phyloP scores from a whole-genome alignment of 2,113 vertebrate species.

The Microcebus tavaratra region DNA sequence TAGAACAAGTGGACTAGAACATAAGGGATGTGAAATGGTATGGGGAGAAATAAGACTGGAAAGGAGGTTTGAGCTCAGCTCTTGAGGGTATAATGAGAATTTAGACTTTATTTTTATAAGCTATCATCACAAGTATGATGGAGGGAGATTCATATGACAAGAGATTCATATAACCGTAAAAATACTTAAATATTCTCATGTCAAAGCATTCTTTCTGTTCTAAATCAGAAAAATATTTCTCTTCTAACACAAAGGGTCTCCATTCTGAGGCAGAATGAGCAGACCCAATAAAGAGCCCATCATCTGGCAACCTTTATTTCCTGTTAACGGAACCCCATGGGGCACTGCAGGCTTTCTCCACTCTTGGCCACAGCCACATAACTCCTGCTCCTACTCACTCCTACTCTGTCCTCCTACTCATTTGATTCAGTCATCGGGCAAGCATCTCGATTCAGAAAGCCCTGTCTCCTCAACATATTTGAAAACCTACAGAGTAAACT shows the following conservation, averaged over 20 bases:
- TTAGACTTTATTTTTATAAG: background rate
- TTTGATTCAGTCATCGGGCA: background rate
- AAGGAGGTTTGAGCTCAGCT: background rate
- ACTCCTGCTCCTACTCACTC: background rate
- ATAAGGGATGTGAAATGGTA: background rate
- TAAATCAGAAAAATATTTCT: background rate
- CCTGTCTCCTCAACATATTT: background rate
- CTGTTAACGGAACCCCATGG: background rate
- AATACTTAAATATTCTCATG: background rate
- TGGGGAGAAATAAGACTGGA: background rate
- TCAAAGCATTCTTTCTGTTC: background rate
- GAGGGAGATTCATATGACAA: background rate
- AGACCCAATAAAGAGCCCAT: background rate
- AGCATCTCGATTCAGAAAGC: background rate
- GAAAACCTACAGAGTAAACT: background rate
- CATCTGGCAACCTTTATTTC: background rate
- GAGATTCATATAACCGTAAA: background rate
- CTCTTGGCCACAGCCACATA: background rate
- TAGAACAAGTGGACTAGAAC: background rate
- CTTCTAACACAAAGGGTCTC: background rate
- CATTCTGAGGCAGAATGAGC: background rate
- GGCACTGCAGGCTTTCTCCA: background rate
- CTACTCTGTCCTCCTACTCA: background rate
- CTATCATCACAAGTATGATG: background rate
- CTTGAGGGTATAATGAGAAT: background rate